Base-by-base conservation (phyloP, 2,797 vertebrate species). In the Siniperca obscura region DNA sequence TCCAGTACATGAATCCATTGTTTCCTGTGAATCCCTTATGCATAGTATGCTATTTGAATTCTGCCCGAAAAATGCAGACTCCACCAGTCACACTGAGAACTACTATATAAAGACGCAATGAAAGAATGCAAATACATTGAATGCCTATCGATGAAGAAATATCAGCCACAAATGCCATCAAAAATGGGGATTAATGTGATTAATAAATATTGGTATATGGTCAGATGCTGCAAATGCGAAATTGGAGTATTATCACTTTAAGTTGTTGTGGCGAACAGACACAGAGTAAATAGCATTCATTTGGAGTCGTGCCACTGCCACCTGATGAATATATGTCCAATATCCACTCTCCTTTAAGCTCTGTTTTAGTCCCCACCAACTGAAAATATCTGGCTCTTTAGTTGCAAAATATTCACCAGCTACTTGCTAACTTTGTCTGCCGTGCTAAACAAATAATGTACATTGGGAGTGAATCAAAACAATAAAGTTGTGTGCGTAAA, bases 1-100 rank as follows among this genome's bases (percentile, higher is more conserved):
- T 19, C 61, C 50, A 36, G 52, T 21, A 56, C 16, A 66, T 68
- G 17, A 67, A 65, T 50, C 55, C 44, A 68, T 60, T 69, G 46
- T 61, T 52, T 52, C 65, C 4, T 42, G 53, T 59, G 74, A 48
- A 38, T 57, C 21, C 19, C 25, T 16, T 17, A 52, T 67, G 40
- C 19, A n/a, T 56, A n/a, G 38, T 27, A 3, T 52, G 11, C 22
- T 34, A 52, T 61, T 16, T 60, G 16, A 16, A 44, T 53, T 38
- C 48, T n/a, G 12, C 30, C 38, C 2, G 1, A 53, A 21, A 38
- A 55, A 68, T 36, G 30, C 21, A 34, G 60, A 64, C 22, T 38
- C 34, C 10, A 0, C 19, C 38, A 16, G 62, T 57, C 42, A 38
- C 11, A 77, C 16, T 61, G 7, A 69, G 22, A 48, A 40, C 53